phyloP scores from a whole-genome alignment of 2,113 vertebrate genomes.

The Osmerus mordax region DNA sequence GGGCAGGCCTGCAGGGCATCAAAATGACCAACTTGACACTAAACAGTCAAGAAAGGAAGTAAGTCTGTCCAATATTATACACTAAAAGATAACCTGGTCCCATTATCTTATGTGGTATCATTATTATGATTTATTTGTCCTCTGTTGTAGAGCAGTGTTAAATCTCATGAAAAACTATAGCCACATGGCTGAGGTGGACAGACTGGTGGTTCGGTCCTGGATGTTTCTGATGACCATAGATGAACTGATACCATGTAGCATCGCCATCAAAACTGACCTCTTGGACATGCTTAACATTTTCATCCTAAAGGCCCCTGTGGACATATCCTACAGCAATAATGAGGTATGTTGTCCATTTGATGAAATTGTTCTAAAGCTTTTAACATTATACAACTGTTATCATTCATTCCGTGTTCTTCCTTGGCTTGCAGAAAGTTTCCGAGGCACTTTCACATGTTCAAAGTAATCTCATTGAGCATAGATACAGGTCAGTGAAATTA shows the following conservation, averaged over 20 bases:
- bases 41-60: constrained; percentile 43
- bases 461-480: constrained; percentile 48
- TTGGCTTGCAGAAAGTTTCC: constrained; percentile 49
- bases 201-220: constrained; percentile 73
- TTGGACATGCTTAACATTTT: constrained; percentile 68
- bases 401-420: constrained; percentile 6
- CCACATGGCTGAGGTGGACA: constrained; percentile 70
- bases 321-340: rapidly evolving
- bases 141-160: constrained; percentile 58
- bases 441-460: constrained; percentile 55
- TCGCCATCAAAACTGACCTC: constrained; percentile 46
- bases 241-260: constrained; percentile 61
- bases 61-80: constrained; percentile 5
- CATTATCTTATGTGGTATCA: not conserved
- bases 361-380: not conserved
- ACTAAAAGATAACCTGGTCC: not conserved
- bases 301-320: constrained; percentile 39
- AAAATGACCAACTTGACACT: rapidly evolving
- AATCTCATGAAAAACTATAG: constrained; percentile 54
- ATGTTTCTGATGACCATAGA: constrained; percentile 70
- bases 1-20: constrained; percentile 75
- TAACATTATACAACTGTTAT: not conserved
- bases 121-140: not conserved
- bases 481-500: constrained; percentile 60
- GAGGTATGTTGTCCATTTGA: constrained; percentile 56